phyloP scores from a whole-genome alignment of 2,888 invertebrate species.

The Margaritifera margaritifera region DNA sequence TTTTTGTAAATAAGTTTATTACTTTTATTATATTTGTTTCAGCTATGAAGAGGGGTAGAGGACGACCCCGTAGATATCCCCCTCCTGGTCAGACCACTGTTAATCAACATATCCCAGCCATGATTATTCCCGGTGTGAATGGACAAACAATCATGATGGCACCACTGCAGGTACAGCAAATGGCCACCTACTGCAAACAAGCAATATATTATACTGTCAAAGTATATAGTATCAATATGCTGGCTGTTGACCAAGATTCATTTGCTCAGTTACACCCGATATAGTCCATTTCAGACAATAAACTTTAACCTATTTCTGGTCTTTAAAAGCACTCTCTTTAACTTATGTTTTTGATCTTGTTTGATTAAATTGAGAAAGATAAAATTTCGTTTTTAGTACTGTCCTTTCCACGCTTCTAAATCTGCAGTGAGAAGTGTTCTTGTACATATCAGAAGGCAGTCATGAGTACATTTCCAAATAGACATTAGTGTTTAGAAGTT shows the following conservation, averaged over 20 bases:
- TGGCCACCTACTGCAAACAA: too few relatives aligned
- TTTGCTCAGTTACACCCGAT: background rate
- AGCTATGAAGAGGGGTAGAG: constrained; percentile 68
- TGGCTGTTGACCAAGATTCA: background rate
- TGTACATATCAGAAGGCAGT: too few relatives aligned
- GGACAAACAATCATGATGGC: constrained; percentile 72
- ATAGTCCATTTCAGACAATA: too few relatives aligned
- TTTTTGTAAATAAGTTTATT: background rate
- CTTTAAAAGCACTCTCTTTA: too few relatives aligned
- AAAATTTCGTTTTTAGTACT: too few relatives aligned
- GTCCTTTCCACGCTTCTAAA: too few relatives aligned
- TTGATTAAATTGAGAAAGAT: too few relatives aligned
- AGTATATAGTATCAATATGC: background rate
- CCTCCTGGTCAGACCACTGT: constrained; percentile 49
- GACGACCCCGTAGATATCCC: constrained; percentile 69
- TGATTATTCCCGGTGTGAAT: constrained; percentile 69
- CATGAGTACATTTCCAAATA: too few relatives aligned
- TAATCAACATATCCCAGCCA: constrained; percentile 66
- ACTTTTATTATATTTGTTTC: constrained; percentile 11
- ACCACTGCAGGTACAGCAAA: constrained; percentile 58
- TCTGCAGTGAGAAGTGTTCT: too few relatives aligned
- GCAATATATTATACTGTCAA: background rate
- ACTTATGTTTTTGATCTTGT: too few relatives aligned
- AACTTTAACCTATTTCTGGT: too few relatives aligned
- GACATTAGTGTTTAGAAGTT: too few relatives aligned